phyloP scores from a whole-genome alignment of 2,797 vertebrate genomes.

The Natrix natrix region DNA sequence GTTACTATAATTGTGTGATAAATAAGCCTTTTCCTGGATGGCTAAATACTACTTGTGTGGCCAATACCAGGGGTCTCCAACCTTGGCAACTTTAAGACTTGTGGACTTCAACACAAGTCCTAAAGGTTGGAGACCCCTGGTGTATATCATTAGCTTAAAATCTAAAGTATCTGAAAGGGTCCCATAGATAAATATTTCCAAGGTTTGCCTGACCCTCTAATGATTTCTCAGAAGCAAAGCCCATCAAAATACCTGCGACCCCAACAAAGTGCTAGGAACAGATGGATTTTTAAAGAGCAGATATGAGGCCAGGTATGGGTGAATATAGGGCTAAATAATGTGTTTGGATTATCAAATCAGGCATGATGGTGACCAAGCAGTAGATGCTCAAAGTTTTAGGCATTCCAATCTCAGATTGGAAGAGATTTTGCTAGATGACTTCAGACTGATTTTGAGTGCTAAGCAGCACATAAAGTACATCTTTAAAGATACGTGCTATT shows the following conservation, averaged over 20 bases:
- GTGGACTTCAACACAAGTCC: too few species aligned
- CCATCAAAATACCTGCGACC: background rate
- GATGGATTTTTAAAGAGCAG: background rate
- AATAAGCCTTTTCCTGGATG: background rate
- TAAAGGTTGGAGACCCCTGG: too few species aligned
- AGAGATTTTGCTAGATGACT: background rate
- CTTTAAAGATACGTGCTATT: constrained; percentile 19
- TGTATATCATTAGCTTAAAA: background rate
- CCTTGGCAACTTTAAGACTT: too few species aligned
- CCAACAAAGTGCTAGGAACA: background rate
- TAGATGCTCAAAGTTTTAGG: background rate
- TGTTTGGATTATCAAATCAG: background rate
- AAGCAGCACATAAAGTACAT: constrained; percentile 26
- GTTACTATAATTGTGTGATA: constrained; percentile 4
- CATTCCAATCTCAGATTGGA: background rate
- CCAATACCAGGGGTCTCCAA: background rate
- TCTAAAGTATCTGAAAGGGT: background rate
- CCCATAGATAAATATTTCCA: background rate
- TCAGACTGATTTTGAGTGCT: background rate
- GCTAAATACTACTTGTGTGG: background rate
- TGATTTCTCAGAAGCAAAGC: background rate
- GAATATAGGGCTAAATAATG: background rate
- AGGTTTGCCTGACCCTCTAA: background rate
- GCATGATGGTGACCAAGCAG: background rate
- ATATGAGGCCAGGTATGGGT: background rate